Evolutionary conservation across 2,113 vertebrate genomes (phyloP).

Genomic region (Rhombomys opimus): DNA sequence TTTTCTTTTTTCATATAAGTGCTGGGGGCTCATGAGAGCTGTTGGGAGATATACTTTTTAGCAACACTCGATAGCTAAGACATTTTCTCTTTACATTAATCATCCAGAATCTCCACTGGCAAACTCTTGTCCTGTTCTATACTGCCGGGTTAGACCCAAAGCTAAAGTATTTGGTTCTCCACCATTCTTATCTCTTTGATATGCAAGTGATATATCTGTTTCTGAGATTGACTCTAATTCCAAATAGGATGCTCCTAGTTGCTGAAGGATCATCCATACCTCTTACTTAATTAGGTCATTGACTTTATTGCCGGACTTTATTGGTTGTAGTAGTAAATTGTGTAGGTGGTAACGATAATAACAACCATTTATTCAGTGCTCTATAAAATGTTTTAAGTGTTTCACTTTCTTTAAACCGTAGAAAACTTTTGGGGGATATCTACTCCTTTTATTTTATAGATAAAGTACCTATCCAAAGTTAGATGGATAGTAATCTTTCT

Average conservation of each 20-base stretch:
- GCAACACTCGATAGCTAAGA: slow-evolving; percentile 13
- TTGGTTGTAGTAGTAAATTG: slow-evolving; percentile 28
- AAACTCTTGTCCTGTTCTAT: neutral
- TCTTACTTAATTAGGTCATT: slow-evolving; percentile 44
- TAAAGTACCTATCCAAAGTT: neutral
- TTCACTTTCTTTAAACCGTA: slow-evolving; percentile 51
- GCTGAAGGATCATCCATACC: slow-evolving; percentile 4
- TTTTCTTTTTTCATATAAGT: neutral
- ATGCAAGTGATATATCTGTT: neutral
- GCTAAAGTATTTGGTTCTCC: neutral
- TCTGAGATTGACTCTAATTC: slow-evolving; percentile 25
- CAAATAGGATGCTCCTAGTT: neutral
- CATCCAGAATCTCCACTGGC: slow-evolving; percentile 47
- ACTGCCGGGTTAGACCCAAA: neutral
- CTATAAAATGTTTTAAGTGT: slow-evolving; percentile 33
- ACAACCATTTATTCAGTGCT: neutral
- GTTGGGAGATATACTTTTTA: slow-evolving; percentile 10
- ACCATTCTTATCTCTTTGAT: neutral
- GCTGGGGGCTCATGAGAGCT: neutral
- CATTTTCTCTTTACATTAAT: slow-evolving; percentile 25
- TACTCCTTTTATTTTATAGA: neutral
- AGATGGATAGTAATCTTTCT: neutral
- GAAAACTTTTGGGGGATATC: slow-evolving; percentile 2
- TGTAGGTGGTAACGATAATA: neutral
- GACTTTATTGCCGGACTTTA: slow-evolving; percentile 37